Conservation (phyloP, 2,888 invertebrate genomes). For the Netelia melanura region DNA sequence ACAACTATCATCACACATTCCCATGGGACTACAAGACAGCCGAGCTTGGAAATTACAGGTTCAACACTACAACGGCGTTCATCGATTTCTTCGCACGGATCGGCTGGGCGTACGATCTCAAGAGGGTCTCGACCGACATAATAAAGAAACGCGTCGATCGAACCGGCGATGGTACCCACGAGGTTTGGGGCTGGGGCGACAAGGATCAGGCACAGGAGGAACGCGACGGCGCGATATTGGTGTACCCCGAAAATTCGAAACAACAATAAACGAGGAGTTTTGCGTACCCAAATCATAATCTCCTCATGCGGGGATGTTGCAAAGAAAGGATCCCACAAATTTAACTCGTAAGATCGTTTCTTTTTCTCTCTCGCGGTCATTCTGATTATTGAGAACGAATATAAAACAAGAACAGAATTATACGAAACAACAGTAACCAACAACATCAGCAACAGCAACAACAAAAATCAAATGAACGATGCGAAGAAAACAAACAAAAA, state of each 20-base stretch:
- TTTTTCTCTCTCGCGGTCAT: constrained; percentile 9
- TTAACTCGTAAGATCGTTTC: constrained; percentile 17
- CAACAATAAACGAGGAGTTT: constrained; percentile 34
- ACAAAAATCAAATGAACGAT: not conserved
- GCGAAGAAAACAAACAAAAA: not conserved
- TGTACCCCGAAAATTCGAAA: constrained; percentile 67
- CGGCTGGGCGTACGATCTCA: constrained; percentile 95
- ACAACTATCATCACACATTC: constrained; percentile 97
- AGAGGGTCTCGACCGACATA: constrained; percentile 90
- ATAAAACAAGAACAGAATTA: not conserved
- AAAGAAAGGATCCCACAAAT: constrained; percentile 1
- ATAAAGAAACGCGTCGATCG: constrained; percentile 89
- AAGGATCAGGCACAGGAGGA: constrained; percentile 82
- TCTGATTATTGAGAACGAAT: not conserved
- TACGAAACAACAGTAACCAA: not conserved
- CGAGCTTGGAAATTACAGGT: constrained; percentile 89
- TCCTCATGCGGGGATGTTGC: not conserved
- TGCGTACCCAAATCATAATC: not conserved
- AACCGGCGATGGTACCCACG: constrained; percentile 91
- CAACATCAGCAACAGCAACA: not conserved
- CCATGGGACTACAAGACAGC: constrained; percentile 97
- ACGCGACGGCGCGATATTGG: constrained; percentile 73
- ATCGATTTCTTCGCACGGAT: constrained; percentile 91
- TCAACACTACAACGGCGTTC: constrained; percentile 86
- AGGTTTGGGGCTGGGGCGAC: constrained; percentile 89